These are phyloP conservation scores for Propithecus perrieri DNA, from an alignment of 2,797 vertebrate genomes.

Conservation along the genomic window DNA sequence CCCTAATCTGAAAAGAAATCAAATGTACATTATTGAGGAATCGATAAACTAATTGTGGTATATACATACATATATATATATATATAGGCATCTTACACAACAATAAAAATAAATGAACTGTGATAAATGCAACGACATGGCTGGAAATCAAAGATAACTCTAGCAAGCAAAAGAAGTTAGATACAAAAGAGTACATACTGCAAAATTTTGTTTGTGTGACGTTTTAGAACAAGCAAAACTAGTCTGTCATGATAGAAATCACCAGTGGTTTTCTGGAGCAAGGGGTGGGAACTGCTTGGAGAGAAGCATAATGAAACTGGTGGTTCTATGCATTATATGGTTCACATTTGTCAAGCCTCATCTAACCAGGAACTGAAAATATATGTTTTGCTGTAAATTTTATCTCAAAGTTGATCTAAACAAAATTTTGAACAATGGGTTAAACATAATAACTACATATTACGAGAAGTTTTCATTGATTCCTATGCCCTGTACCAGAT, in stretches of 20 bases:
- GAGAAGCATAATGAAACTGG: background rate
- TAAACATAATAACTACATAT: background rate
- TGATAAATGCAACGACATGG: background rate
- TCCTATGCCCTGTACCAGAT: background rate
- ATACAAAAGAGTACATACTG: fast-evolving
- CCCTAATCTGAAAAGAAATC: background rate
- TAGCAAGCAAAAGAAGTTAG: background rate
- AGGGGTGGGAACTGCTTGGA: background rate
- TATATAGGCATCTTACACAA: background rate
- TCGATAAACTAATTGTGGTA: background rate
- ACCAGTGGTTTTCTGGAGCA: background rate
- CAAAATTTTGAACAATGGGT: background rate
- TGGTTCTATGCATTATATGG: fast-evolving
- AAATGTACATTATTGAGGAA: background rate
- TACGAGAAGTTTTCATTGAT: background rate
- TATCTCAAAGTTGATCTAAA: background rate
- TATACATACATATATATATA: too few relatives aligned
- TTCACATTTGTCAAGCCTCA: background rate
- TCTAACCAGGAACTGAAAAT: background rate
- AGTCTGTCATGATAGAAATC: background rate
- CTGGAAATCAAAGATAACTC: too few relatives aligned
- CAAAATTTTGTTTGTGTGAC: background rate
- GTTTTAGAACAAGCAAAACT: background rate
- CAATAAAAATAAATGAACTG: background rate
- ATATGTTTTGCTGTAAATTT: background rate